Percentiles rank a stretch among this genome's conserved stretches.
phyloP scores from a whole-genome alignment of 2,797 vertebrate genomes.

The Potorous gilbertii region DNA sequence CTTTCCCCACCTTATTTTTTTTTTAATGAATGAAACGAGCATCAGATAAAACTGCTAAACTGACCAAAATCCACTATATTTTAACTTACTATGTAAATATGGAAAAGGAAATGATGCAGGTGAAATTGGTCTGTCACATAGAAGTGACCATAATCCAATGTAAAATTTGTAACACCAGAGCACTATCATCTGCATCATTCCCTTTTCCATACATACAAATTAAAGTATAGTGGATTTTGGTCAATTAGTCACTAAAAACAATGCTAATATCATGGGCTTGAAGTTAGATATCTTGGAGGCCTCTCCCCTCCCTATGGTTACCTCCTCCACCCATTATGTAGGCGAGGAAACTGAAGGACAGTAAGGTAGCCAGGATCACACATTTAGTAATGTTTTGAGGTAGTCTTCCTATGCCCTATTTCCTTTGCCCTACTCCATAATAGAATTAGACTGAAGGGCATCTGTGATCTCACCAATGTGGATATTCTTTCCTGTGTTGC shows the following conservation, averaged over 20 bases:
- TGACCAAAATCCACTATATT: not conserved
- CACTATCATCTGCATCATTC: not conserved
- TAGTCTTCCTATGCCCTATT: not conserved
- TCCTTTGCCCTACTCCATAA: not conserved
- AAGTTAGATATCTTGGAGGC: not conserved
- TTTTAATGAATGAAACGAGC: not conserved
- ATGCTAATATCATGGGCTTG: not conserved
- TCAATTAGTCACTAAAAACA: not conserved
- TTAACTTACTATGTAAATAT: not conserved
- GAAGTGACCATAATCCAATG: too few species aligned
- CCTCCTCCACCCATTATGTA: not conserved
- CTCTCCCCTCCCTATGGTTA: not conserved
- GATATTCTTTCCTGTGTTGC: not conserved
- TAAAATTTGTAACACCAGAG: not conserved
- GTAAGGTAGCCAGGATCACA: not conserved
- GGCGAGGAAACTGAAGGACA: not conserved
- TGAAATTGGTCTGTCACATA: not conserved
- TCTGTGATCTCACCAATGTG: not conserved
- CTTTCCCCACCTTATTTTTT: slow-evolving; percentile 12
- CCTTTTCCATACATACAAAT: not conserved
- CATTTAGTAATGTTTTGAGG: not conserved
- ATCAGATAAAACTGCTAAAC: not conserved
- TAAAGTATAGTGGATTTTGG: not conserved
- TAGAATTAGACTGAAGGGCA: not conserved
- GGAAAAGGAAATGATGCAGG: not conserved